Base-by-base conservation (phyloP, 2,797 vertebrate genomes). In the Urophycis tenuis region DNA sequence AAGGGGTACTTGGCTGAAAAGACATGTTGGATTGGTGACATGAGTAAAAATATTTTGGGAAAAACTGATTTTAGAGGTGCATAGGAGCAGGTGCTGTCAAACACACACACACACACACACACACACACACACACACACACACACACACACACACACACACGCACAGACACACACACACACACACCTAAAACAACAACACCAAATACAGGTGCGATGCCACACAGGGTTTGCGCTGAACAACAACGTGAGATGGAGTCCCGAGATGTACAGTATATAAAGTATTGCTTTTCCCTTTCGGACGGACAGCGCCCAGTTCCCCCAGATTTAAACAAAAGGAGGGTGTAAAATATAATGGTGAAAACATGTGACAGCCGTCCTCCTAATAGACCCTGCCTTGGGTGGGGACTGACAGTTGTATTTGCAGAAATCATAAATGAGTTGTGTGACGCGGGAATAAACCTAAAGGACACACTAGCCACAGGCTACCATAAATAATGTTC, bases 361-460 rank as follows among this genome's bases (percentile, higher is more conserved):
- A 72, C 31, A 75, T 53, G 7, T 78, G 67, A 53, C 81, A 87
- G 83, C 82, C 78, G 83, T 88, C 77, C 73, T 78, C 85, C 79
- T 84, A 25, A 85, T 71, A 80, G 49, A 80, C 75, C 75, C 10
- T 45, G 84, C 86, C 83, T 14, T 72, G 80, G 87, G 88, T 84
- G 86, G 82, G 80, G 71, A 84, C 75, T 90, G 85, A 87, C 85
- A 88, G 86, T 87, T 87, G 85, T 78, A 86, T 85, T 85, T 81
- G 33, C 75, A 87, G 75, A 83, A 83, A 82, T 87, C 84, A 83
- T 72, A 83, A 87, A 82, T 88, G 80, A 81, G 77, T 81, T n/a
- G 39, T 85, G 86, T 84, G 85, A 81, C 80, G 29, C 8, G 53
- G 11, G 74, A 75, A 83, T 79, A 74, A 76, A 80, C 81, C 83